Conservation (phyloP, 2,797 vertebrate genomes). For the Molossus molossus region DNA sequence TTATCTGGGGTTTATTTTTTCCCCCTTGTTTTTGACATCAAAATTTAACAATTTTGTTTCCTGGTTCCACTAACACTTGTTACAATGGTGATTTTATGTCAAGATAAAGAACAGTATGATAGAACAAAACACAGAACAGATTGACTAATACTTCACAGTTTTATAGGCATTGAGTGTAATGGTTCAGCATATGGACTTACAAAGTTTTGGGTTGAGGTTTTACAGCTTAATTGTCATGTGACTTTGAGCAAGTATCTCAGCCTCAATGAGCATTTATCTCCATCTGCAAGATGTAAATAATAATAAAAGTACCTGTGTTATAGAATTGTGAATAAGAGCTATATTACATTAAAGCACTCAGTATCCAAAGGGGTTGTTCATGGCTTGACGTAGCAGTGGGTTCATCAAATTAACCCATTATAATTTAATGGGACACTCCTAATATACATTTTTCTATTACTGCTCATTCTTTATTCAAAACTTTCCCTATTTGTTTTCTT, state of each 20-base stretch:
- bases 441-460: background rate
- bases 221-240: background rate
- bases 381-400: background rate
- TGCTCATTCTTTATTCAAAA: background rate
- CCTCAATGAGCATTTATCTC: background rate
- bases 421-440: background rate
- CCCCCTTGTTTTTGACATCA: background rate
- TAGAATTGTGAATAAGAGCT: background rate
- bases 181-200: background rate
- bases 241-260: background rate
- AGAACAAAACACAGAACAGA: background rate
- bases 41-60: conserved; percentile 24
- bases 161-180: background rate
- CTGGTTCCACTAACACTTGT: conserved; percentile 14
- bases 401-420: background rate
- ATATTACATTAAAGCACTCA: background rate
- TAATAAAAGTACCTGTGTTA: background rate
- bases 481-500: background rate
- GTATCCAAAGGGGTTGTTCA: background rate
- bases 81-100: background rate
- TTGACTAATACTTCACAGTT: background rate
- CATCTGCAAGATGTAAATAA: background rate
- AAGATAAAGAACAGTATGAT: background rate
- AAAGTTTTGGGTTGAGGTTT: background rate
- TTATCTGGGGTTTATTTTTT: background rate